Base-by-base conservation (phyloP, 2,797 vertebrate species). In the Ctenopoma kingsleyae region DNA sequence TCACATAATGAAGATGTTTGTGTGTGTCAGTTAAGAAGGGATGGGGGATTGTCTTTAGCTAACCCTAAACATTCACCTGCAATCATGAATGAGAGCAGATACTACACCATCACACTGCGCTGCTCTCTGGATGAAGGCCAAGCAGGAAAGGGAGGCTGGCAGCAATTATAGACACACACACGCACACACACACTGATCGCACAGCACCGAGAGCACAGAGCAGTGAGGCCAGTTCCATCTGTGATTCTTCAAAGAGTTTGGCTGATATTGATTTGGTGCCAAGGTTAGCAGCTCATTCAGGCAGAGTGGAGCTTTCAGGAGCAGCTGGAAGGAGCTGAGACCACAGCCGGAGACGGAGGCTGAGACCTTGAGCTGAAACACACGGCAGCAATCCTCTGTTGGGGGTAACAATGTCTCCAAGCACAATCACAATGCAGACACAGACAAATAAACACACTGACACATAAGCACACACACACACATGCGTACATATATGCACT, bases 161-260 rank as follows among this genome's bases (percentile, higher is more conserved):
- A 85, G 80, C 89, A 92, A 90, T 92, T 90, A 90, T 87, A 87
- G 58, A 38, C 36, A 13, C 36, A 38, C 72, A 68, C 58, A 76
- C 74, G 63, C 83, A 76, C 67, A 74, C 70, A 76, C 65, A 74
- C 71, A 58, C 75, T 74, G 85, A 90, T 85, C 84, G 61, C 90
- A 80, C 75, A 78, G 82, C 76, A 85, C 82, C 61, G 49, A 85
- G 79, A 88, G 88, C 81, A 78, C 78, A 78, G 87, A 83, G 85
- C 87, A 85, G 83, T 89, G 82, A 91, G 88, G 90, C 89, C 83
- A 88, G 90, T 94, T 95, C 94, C 94, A 94, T 95, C 93, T 95
- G 94, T 94, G 93, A 94, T 95, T 95, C 94, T 95, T 95, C 94
- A 95, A 95, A 95, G 94, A 95, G 92, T 95, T 95, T 93, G 94